phyloP scores from a whole-genome alignment of 2,113 vertebrate genomes.

The Sisor rabdophorus region DNA sequence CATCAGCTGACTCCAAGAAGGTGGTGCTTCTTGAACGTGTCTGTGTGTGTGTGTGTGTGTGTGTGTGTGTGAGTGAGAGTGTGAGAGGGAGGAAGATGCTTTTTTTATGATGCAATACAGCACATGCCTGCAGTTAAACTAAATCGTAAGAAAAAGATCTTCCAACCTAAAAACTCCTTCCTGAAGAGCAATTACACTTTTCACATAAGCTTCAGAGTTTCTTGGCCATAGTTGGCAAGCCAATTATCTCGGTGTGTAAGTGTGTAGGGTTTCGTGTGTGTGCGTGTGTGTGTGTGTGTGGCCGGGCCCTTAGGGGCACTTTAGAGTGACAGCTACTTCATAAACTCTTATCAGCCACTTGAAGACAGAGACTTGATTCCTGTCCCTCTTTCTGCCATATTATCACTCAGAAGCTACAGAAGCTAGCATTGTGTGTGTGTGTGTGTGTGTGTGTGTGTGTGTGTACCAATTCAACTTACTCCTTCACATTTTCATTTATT shows the following conservation, averaged over 20 bases:
- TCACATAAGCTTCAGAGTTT: slow-evolving; percentile 17
- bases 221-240: slow-evolving; percentile 18
- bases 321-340: slow-evolving; percentile 45
- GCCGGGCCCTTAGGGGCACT: slow-evolving; percentile 30
- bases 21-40: no score
- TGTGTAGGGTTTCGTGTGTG: background rate
- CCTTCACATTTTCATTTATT: background rate
- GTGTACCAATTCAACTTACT: background rate
- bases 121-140: background rate
- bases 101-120: background rate
- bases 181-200: slow-evolving; percentile 26
- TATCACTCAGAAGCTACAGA: slow-evolving; percentile 18
- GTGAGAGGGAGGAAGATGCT: no score
- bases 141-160: background rate
- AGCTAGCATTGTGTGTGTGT: slow-evolving; percentile 1
- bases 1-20: background rate
- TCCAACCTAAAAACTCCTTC: background rate
- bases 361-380: slow-evolving; percentile 34
- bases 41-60: no score
- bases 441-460: slow-evolving; percentile 2
- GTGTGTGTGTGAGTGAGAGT: no score
- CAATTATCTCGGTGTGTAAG: slow-evolving; percentile 33
- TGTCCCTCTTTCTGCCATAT: slow-evolving; percentile 11
- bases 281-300: slow-evolving; percentile 3
- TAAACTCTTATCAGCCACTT: slow-evolving; percentile 40